Evolutionary conservation across 2,113 vertebrate species (phyloP).

Genomic region (Entelurus aequoreus): DNA sequence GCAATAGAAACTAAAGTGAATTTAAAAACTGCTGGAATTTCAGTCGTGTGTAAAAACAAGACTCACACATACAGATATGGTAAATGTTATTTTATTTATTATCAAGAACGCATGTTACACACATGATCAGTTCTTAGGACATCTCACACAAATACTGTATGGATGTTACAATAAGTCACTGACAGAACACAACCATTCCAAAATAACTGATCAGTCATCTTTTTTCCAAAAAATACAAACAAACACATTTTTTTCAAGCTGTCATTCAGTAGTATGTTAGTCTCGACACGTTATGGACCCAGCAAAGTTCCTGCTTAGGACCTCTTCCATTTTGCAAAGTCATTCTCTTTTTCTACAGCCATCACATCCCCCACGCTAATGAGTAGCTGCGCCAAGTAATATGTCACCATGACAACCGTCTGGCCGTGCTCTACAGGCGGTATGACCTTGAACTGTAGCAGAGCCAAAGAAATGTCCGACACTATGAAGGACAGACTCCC

Average conservation of each 20-base stretch:
- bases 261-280: background rate
- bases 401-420: slow-evolving; percentile 73
- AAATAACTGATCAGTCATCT: background rate
- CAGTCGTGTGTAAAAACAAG: too few relatives aligned
- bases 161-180: slow-evolving; percentile 1
- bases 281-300: background rate
- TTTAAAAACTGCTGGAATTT: too few relatives aligned
- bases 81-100: slow-evolving; percentile 35
- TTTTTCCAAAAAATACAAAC: background rate
- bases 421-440: slow-evolving; percentile 36
- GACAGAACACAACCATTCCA: slow-evolving; percentile 10
- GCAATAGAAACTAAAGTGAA: too few relatives aligned
- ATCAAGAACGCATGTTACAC: slow-evolving; percentile 17
- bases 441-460: slow-evolving; percentile 65
- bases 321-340: slow-evolving; percentile 68
- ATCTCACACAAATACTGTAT: slow-evolving; percentile 3
- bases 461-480: slow-evolving; percentile 71
- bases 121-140: slow-evolving; percentile 1
- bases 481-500: slow-evolving; percentile 71
- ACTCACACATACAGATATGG: too few relatives aligned
- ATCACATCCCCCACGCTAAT: slow-evolving; percentile 70
- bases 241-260: background rate
- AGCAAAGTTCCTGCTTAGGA: slow-evolving; percentile 39
- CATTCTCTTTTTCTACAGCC: slow-evolving; percentile 33
- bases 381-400: slow-evolving; percentile 78